Conservation (phyloP, 2,797 vertebrate genomes). For the Acanthopagrus latus region DNA sequence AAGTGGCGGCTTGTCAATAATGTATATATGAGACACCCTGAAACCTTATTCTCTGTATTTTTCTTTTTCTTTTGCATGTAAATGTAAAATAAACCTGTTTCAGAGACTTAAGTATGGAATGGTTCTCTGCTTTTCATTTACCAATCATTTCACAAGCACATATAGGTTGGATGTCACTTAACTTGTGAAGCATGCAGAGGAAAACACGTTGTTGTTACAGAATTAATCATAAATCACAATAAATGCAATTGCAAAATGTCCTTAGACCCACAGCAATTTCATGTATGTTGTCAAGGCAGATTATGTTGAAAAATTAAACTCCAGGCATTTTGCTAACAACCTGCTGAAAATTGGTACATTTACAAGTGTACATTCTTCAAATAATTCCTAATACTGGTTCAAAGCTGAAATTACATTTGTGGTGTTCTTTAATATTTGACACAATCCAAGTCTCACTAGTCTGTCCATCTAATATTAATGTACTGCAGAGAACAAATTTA, state of each 20-base stretch:
- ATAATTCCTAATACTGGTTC: background rate
- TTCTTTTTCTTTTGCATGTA: conserved; percentile 74
- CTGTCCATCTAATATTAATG: background rate
- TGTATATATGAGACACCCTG: conserved; percentile 66
- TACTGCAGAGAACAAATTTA: background rate
- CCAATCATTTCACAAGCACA: background rate
- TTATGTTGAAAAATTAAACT: no score
- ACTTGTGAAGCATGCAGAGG: background rate
- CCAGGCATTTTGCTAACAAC: no score
- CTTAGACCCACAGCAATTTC: no score
- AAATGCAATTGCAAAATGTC: no score
- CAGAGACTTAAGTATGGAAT: background rate
- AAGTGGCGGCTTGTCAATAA: conserved; percentile 61
- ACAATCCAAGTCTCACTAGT: background rate
- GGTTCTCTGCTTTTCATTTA: background rate
- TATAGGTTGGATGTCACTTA: background rate
- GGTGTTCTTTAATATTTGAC: background rate
- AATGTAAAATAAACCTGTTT: conserved; percentile 70
- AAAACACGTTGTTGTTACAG: background rate
- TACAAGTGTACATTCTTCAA: no score
- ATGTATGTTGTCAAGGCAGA: no score
- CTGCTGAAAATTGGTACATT: no score
- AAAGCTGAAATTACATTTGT: background rate
- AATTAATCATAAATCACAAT: no score
- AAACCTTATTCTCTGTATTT: conserved; percentile 47